phyloP scores from a whole-genome alignment of 1,140 invertebrate genomes.

The Drosophila jambulina region DNA sequence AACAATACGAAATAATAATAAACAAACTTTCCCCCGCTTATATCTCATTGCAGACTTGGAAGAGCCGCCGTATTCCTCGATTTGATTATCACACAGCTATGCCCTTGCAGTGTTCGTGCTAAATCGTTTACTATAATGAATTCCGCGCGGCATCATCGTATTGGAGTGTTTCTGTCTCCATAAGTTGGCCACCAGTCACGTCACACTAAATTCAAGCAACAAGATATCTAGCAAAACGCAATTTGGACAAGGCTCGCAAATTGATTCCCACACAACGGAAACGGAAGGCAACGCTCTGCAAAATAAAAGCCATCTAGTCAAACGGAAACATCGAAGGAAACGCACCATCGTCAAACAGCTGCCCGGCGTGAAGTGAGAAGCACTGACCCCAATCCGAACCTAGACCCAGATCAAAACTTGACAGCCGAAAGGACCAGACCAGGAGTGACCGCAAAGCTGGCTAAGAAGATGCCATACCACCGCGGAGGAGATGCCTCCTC shows the following conservation, averaged over 20 bases:
- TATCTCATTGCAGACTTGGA: constrained; percentile 50
- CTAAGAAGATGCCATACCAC: constrained; percentile 83
- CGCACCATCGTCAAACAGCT: constrained; percentile 12
- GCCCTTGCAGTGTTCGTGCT: constrained; percentile 66
- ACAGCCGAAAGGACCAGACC: constrained; percentile 9
- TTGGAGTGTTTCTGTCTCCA: constrained; percentile 85
- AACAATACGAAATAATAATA: constrained; percentile 25
- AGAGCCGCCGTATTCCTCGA: constrained; percentile 11
- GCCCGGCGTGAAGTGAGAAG: constrained; percentile 20
- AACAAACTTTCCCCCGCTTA: constrained; percentile 10
- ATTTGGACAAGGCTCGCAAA: constrained; percentile 38
- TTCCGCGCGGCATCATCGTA: constrained; percentile 84
- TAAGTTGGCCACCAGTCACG: constrained; percentile 54
- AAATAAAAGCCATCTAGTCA: constrained; percentile 43
- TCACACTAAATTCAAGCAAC: constrained; percentile 18
- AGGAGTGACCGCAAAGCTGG: constrained; percentile 52
- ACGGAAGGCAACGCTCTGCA: constrained; percentile 18
- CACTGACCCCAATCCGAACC: constrained; percentile 1
- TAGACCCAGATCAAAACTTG: constrained; percentile 41
- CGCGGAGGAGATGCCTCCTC: constrained; percentile 72
- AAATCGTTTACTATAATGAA: constrained; percentile 82
- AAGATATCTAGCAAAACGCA: constrained; percentile 18
- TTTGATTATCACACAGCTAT: constrained; percentile 50
- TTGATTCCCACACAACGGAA: constrained; percentile 16
- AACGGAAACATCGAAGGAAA: constrained; percentile 43